phyloP scores from a whole-genome alignment of 2,113 vertebrate species.

The Myxocyprinus asiaticus region DNA sequence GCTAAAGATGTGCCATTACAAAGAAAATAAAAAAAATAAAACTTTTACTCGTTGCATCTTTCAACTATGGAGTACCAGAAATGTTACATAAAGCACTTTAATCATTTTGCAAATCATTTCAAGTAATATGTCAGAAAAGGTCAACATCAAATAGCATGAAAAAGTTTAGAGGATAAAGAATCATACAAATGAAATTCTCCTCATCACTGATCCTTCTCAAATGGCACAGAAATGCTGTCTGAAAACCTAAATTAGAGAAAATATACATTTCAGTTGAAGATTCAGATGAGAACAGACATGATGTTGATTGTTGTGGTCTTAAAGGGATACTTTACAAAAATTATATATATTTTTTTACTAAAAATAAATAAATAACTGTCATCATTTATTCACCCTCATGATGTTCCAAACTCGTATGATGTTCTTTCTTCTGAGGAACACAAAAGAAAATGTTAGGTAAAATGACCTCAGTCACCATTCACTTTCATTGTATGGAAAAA shows the following conservation, averaged over 20 bases:
- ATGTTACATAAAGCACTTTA: conserved; percentile 16
- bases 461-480: no score
- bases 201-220: not conserved
- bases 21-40: conserved; percentile 51
- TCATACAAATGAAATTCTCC: conserved; percentile 7
- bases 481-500: no score
- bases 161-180: conserved; percentile 32
- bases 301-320: not conserved
- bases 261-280: not conserved
- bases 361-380: no score
- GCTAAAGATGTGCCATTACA: conserved; percentile 34
- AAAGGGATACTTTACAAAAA: not conserved
- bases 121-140: conserved; percentile 37
- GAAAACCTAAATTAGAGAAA: conserved; percentile 1
- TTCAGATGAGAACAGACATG: not conserved
- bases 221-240: not conserved
- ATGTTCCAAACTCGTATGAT: no score
- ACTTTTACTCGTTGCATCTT: conserved; percentile 9
- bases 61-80: not conserved
- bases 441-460: no score
- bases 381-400: no score
- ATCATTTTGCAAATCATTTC: conserved; percentile 32
- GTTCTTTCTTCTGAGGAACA: no score
- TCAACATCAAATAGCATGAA: conserved; percentile 26
- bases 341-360: no score